These are phyloP conservation scores for Ceratosolen fusciceps DNA, from an alignment of 1,140 invertebrate genomes.

Conservation along the genomic window DNA sequence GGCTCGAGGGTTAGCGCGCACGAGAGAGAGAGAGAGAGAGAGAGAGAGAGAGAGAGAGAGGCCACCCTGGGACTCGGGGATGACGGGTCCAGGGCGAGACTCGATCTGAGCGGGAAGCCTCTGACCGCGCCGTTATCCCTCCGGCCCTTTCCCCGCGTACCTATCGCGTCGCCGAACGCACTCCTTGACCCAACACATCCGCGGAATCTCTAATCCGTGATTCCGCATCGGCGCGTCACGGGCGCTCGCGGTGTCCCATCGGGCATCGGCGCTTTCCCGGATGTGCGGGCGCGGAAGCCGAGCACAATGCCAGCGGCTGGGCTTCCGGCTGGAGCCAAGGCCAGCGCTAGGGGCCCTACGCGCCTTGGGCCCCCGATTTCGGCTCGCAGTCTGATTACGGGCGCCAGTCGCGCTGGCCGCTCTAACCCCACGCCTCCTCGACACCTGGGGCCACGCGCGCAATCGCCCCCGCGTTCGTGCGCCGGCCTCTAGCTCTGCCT, in stretches of 20 bases:
- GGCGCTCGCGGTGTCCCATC: slow-evolving; percentile 47
- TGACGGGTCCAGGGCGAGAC: no score
- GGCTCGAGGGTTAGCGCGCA: no score
- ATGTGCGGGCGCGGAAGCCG: slow-evolving; percentile 67
- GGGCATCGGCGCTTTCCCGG: slow-evolving; percentile 64
- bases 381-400: slow-evolving; percentile 69
- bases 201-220: slow-evolving; percentile 68
- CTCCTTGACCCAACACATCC: slow-evolving; percentile 40
- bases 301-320: slow-evolving; percentile 60
- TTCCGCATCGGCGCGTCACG: slow-evolving; percentile 59
- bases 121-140: not conserved
- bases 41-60: no score
- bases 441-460: not conserved
- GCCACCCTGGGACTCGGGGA: no score
- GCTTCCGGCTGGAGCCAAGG: not conserved
- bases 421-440: not conserved
- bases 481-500: slow-evolving; percentile 1
- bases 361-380: slow-evolving; percentile 41
- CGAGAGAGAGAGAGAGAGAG: no score
- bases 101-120: not conserved
- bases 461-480: slow-evolving; percentile 8
- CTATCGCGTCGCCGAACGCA: not conserved
- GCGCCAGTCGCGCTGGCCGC: slow-evolving; percentile 61
- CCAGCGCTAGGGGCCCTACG: slow-evolving; percentile 40
- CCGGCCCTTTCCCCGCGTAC: no score